phyloP scores from a whole-genome alignment of 2,113 vertebrate genomes.

The Symphodus melops region DNA sequence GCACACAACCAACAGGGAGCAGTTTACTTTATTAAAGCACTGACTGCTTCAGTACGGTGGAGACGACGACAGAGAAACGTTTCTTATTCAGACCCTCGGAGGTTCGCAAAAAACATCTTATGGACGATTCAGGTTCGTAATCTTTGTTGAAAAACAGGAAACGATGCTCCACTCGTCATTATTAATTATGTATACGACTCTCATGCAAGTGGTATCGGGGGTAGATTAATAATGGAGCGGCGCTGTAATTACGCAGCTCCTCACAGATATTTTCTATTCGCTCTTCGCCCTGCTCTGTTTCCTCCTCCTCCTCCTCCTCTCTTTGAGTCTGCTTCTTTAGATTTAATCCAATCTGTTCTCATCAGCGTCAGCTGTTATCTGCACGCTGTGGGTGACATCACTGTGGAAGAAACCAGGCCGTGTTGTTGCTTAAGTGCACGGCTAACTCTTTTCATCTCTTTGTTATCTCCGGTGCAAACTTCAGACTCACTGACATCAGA shows the following conservation, averaged over 20 bases:
- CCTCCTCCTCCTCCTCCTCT: background rate
- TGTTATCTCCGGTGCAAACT: background rate
- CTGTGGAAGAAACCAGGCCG: background rate
- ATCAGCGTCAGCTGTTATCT: slow-evolving; percentile 21
- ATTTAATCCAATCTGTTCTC: slow-evolving; percentile 18
- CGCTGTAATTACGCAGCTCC: slow-evolving; percentile 74
- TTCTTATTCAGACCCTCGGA: slow-evolving; percentile 5
- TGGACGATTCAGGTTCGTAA: slow-evolving; percentile 6
- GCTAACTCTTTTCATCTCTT: background rate
- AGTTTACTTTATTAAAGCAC: slow-evolving; percentile 54
- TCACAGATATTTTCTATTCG: slow-evolving; percentile 70
- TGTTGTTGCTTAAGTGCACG: background rate
- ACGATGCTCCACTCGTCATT: slow-evolving; percentile 56
- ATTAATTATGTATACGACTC: slow-evolving; percentile 80
- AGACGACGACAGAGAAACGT: slow-evolving; percentile 39
- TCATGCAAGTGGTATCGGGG: slow-evolving; percentile 71
- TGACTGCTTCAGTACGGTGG: slow-evolving; percentile 41
- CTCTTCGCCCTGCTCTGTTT: slow-evolving; percentile 30
- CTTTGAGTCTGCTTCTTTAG: slow-evolving; percentile 24
- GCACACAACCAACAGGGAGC: slow-evolving; percentile 22
- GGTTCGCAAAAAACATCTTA: slow-evolving; percentile 3
- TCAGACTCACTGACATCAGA: background rate
- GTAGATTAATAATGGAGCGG: slow-evolving; percentile 76
- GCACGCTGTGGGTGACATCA: slow-evolving; percentile 5
- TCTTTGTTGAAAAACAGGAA: slow-evolving; percentile 30